Evolutionary conservation across 2,888 invertebrate genomes (phyloP).

Genomic region (Rugalucina vietnamica): DNA sequence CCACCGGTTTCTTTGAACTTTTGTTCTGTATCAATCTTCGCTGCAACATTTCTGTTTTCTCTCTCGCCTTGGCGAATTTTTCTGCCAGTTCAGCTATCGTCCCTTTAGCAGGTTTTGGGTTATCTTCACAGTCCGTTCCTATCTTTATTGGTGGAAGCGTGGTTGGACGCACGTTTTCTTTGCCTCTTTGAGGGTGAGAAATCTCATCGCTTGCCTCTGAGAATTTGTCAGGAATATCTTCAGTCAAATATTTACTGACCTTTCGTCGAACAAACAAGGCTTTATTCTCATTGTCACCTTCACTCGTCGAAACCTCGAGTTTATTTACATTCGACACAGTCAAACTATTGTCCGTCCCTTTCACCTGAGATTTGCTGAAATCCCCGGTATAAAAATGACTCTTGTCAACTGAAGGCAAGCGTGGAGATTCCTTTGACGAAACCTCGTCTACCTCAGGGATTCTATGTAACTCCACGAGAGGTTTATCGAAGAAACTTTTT

Average conservation of each 20-base stretch:
- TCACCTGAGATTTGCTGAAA: neutral
- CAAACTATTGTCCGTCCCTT: neutral
- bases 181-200: neutral
- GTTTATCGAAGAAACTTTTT: conserved; percentile 55
- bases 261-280: conserved; percentile 48
- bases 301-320: no score
- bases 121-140: conserved; percentile 32
- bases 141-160: conserved; percentile 59
- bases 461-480: conserved; percentile 45
- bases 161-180: conserved; percentile 34
- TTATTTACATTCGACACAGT: neutral
- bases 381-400: conserved; percentile 55
- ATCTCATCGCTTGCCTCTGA: conserved; percentile 38
- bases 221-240: conserved; percentile 54
- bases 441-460: neutral
- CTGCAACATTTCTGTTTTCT: neutral
- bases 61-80: neutral
- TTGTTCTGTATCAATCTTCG: neutral
- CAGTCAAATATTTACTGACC: conserved; percentile 48
- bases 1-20: neutral
- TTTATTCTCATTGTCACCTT: neutral
- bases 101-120: neutral
- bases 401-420: conserved; percentile 5
- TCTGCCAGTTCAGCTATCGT: neutral
- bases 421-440: neutral